Evolutionary conservation across 2,888 invertebrate genomes (phyloP).

Genomic region (Pimpla rufipes): DNA sequence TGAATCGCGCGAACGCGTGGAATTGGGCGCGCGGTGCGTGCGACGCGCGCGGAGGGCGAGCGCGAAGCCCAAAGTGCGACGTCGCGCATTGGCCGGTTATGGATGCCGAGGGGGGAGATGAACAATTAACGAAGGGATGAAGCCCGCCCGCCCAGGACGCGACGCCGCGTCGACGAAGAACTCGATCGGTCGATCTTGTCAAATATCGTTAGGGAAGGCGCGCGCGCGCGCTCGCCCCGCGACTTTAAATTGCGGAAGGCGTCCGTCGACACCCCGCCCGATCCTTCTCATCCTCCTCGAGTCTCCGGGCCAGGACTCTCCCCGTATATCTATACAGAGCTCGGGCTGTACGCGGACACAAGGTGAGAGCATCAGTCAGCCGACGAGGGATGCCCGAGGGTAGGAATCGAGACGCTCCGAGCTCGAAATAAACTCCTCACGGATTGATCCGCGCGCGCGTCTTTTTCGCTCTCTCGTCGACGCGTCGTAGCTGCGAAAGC

Average conservation of each 20-base stretch:
- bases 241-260: slow-evolving; percentile 74
- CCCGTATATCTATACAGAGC: slow-evolving; percentile 19
- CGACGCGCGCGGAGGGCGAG: slow-evolving; percentile 12
- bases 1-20: slow-evolving; percentile 75
- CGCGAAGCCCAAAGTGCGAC: slow-evolving; percentile 19
- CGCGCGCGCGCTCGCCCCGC: slow-evolving; percentile 51
- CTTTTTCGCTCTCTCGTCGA: neutral
- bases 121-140: slow-evolving; percentile 84
- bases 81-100: slow-evolving; percentile 77
- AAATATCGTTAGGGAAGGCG: slow-evolving; percentile 70
- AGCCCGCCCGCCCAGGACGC: slow-evolving; percentile 81
- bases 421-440: slow-evolving; percentile 67
- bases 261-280: slow-evolving; percentile 67
- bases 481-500: no score
- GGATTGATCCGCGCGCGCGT: slow-evolving; percentile 33
- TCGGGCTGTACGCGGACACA: slow-evolving; percentile 1
- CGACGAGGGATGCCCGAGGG: slow-evolving; percentile 58
- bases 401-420: slow-evolving; percentile 57
- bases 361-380: slow-evolving; percentile 26
- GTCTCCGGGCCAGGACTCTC: slow-evolving; percentile 1
- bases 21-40: slow-evolving; percentile 56
- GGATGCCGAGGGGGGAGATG: slow-evolving; percentile 80
- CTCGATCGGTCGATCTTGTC: slow-evolving; percentile 74
- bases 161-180: slow-evolving; percentile 43
- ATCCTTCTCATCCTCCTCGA: slow-evolving; percentile 23